Percentiles rank a stretch among this genome's conserved stretches.
phyloP scores from a whole-genome alignment of 1,140 invertebrate species.

The Rhizoglyphus robini region DNA sequence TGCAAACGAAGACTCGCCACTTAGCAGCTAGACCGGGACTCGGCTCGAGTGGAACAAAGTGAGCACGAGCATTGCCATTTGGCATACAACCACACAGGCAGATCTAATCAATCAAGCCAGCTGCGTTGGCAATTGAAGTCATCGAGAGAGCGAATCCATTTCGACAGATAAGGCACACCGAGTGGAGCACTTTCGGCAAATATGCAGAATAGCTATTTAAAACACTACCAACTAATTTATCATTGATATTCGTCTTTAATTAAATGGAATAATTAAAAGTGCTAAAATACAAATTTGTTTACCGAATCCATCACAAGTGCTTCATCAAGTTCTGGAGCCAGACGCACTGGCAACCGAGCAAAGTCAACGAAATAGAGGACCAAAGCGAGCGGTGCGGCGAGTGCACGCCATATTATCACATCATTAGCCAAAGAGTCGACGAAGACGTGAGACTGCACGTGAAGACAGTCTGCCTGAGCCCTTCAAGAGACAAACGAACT shows the following conservation, averaged over 20 bases:
- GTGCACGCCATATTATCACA: constrained; percentile 9
- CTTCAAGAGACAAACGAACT: too few species aligned
- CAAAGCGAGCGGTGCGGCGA: neutral
- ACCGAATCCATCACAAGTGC: neutral
- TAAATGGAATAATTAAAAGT: constrained; percentile 13
- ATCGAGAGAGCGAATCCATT: neutral
- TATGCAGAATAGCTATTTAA: neutral
- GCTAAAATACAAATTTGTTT: constrained; percentile 9
- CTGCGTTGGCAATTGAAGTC: neutral
- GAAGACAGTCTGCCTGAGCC: neutral
- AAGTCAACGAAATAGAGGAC: neutral
- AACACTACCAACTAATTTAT: neutral
- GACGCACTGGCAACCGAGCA: neutral
- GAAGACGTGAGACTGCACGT: neutral
- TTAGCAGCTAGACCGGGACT: too few species aligned
- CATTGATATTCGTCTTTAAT: constrained; percentile 7
- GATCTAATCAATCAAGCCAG: constrained; percentile 10
- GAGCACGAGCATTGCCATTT: neutral
- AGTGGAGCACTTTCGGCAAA: neutral
- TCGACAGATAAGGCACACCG: neutral
- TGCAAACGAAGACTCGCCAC: too few species aligned
- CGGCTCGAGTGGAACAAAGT: too few species aligned
- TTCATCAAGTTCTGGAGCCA: neutral
- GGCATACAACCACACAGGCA: neutral
- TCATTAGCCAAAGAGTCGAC: constrained; percentile 2